These are phyloP conservation scores for Drosophila subsilvestris DNA, from an alignment of 2,888 invertebrate species.

Conservation along the genomic window DNA sequence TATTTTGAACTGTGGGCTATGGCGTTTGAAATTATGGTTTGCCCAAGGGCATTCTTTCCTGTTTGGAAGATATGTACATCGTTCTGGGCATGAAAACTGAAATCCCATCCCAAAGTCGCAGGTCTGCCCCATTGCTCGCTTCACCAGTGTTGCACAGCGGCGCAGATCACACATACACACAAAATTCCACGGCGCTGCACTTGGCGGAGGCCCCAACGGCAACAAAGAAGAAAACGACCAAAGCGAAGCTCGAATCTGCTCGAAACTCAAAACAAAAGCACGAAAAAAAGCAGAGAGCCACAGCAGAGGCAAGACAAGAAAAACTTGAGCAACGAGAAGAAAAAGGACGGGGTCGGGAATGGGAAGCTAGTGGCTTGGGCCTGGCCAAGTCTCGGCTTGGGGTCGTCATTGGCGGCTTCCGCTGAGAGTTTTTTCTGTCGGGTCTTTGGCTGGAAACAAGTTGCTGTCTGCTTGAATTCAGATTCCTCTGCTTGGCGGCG, in stretches of 20 bases:
- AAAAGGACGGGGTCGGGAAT: slow-evolving; percentile 42
- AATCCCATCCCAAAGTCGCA: slow-evolving; percentile 13
- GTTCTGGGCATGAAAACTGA: slow-evolving; percentile 2
- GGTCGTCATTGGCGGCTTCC: slow-evolving; percentile 76
- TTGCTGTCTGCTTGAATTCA: slow-evolving; percentile 25
- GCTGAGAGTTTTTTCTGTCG: slow-evolving; percentile 49
- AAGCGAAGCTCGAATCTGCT: slow-evolving; percentile 64
- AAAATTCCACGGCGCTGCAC: slow-evolving; percentile 50
- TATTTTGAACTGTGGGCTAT: background rate
- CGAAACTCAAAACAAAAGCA: slow-evolving; percentile 43
- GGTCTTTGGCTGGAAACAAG: slow-evolving; percentile 21
- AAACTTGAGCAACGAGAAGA: slow-evolving; percentile 34
- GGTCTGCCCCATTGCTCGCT: background rate
- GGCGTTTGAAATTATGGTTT: background rate
- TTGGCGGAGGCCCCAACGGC: slow-evolving; percentile 55
- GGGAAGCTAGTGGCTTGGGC: slow-evolving; percentile 51
- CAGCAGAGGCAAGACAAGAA: slow-evolving; percentile 37
- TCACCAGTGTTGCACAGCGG: slow-evolving; percentile 63
- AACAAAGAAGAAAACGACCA: slow-evolving; percentile 54
- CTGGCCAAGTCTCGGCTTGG: slow-evolving; percentile 35
- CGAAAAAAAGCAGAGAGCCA: slow-evolving; percentile 17
- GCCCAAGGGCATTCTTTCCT: background rate
- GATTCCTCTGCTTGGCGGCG: slow-evolving; percentile 22
- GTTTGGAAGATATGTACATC: background rate
- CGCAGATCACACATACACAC: slow-evolving; percentile 23